phyloP scores from a whole-genome alignment of 1,140 invertebrate species.

The Drosophila melanogaster region Release_6_plus_ISO1_MT NC_004354.4:22796501-22797000 shows the following conservation, averaged over 20 bases:
- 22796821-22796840: background rate
- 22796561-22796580: too few species aligned
- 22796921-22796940: too few species aligned
- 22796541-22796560: background rate
- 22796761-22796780: background rate
- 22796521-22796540: too few species aligned
- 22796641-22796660: slow-evolving; percentile 29
- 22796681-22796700: too few species aligned
- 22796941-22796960: too few species aligned
- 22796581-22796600: background rate
- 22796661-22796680: slow-evolving; percentile 52
- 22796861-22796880: background rate
- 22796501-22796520: too few species aligned
- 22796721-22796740: slow-evolving; percentile 37
- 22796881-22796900: too few species aligned
- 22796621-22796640: slow-evolving; percentile 19
- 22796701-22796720: background rate
- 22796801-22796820: background rate
- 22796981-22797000: too few species aligned
- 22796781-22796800: background rate
- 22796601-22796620: slow-evolving; percentile 35
- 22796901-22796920: too few species aligned
- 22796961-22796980: too few species aligned
- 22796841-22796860: background rate
- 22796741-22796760: slow-evolving; percentile 46